Conservation (phyloP, 2,797 vertebrate species). For the Decapterus maruadsi region DNA sequence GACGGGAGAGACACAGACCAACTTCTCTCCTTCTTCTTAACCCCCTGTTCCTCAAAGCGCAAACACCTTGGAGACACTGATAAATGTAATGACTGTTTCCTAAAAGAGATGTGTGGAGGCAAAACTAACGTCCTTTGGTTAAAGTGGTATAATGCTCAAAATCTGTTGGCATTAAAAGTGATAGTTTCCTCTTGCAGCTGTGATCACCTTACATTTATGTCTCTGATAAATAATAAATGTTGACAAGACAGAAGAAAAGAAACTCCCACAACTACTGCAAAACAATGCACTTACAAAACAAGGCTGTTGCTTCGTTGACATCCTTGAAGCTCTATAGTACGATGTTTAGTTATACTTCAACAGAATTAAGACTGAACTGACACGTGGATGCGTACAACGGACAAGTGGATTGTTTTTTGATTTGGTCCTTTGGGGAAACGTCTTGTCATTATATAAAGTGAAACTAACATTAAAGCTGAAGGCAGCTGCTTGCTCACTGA, state of each 20-base stretch:
- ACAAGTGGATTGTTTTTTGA: not conserved
- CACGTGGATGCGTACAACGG: not conserved
- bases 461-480: slow-evolving; percentile 14
- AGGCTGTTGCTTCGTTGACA: not conserved
- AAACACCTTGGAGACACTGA: slow-evolving; percentile 72
- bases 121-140: slow-evolving; percentile 48
- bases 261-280: not conserved
- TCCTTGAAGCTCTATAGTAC: not conserved
- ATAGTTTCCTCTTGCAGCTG: slow-evolving; percentile 19
- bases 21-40: slow-evolving; percentile 52
- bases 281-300: slow-evolving; percentile 8
- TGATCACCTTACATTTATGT: slow-evolving; percentile 16
- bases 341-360: slow-evolving; percentile 11
- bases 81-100: slow-evolving; percentile 65
- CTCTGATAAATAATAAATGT: not conserved
- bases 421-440: slow-evolving; percentile 8
- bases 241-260: slow-evolving; percentile 2
- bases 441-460: slow-evolving; percentile 1
- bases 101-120: slow-evolving; percentile 48
- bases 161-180: slow-evolving; percentile 12
- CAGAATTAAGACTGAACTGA: not conserved
- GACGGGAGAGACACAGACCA: slow-evolving; percentile 23
- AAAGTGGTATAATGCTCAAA: slow-evolving; percentile 25
- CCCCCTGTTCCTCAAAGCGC: slow-evolving; percentile 45
- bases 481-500: slow-evolving; percentile 2